These are phyloP conservation scores for Drosophila triauraria DNA, from an alignment of 1,140 invertebrate species.

Conservation along the genomic window DNA sequence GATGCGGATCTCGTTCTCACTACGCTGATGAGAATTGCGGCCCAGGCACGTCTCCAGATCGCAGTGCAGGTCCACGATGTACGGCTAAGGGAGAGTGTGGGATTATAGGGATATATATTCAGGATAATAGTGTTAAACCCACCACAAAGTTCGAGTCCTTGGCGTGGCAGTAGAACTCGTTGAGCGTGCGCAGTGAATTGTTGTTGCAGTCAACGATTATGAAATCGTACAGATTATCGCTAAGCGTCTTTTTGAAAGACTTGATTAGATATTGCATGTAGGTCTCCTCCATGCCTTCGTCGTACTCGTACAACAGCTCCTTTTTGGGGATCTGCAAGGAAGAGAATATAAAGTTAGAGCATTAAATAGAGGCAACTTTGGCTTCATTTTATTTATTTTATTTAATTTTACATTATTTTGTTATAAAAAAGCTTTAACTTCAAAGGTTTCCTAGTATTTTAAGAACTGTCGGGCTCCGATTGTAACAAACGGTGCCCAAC, in stretches of 20 bases:
- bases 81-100: slow-evolving; percentile 51
- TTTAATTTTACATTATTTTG: too few relatives aligned
- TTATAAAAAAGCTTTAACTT: too few relatives aligned
- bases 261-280: slow-evolving; percentile 94
- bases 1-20: slow-evolving; percentile 91
- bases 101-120: background rate
- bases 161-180: slow-evolving; percentile 95
- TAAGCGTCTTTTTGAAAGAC: slow-evolving; percentile 96
- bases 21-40: slow-evolving; percentile 94
- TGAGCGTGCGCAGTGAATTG: slow-evolving; percentile 92
- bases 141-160: slow-evolving; percentile 96
- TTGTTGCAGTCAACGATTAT: slow-evolving; percentile 96
- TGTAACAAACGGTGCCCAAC: too few relatives aligned
- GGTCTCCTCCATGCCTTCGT: slow-evolving; percentile 92
- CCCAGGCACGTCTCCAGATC: slow-evolving; percentile 91
- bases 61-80: slow-evolving; percentile 90
- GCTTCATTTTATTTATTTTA: too few relatives aligned
- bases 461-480: too few relatives aligned
- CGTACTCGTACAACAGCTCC: slow-evolving; percentile 96
- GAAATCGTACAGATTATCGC: slow-evolving; percentile 96
- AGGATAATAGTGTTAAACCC: slow-evolving; percentile 55
- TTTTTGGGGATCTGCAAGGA: slow-evolving; percentile 87
- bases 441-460: too few relatives aligned
- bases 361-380: too few relatives aligned
- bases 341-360: background rate